Evolutionary conservation across 2,888 invertebrate species (phyloP).

Genomic region (Himalopsyche anomala): DNA sequence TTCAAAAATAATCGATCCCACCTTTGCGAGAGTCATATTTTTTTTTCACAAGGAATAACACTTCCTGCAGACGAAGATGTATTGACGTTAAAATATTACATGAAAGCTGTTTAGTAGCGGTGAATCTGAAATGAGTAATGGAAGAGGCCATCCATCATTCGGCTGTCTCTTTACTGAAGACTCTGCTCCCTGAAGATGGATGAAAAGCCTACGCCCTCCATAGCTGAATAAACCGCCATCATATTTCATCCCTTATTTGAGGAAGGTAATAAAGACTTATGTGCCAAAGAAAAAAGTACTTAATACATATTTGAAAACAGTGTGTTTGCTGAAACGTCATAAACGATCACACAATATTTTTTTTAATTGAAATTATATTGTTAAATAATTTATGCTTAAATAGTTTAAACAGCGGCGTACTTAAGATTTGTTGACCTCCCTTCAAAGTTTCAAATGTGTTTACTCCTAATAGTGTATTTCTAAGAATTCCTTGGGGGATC

Average conservation of each 20-base stretch:
- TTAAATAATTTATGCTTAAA: no score
- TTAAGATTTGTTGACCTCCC: no score
- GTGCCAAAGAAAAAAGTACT: not conserved
- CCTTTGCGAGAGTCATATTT: not conserved
- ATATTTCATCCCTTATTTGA: conserved; percentile 60
- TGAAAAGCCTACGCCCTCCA: conserved; percentile 49
- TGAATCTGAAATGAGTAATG: conserved; percentile 64
- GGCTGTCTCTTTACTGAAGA: conserved; percentile 46
- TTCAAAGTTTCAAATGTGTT: no score
- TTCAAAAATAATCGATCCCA: no score
- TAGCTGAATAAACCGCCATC: conserved; percentile 58
- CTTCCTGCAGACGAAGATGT: conserved; percentile 56
- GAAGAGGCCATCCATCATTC: conserved; percentile 58
- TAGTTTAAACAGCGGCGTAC: no score
- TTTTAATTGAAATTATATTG: no score
- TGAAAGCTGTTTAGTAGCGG: conserved; percentile 63
- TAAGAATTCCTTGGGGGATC: not conserved
- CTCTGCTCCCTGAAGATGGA: conserved; percentile 50
- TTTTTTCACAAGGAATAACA: not conserved
- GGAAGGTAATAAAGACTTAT: not conserved
- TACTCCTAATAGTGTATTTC: not conserved
- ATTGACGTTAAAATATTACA: conserved; percentile 61
- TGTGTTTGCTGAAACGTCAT: no score
- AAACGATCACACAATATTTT: no score
- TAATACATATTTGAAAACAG: not conserved